Base-by-base conservation (phyloP, 1,140 invertebrate species). In the Sycobia sp. region DNA sequence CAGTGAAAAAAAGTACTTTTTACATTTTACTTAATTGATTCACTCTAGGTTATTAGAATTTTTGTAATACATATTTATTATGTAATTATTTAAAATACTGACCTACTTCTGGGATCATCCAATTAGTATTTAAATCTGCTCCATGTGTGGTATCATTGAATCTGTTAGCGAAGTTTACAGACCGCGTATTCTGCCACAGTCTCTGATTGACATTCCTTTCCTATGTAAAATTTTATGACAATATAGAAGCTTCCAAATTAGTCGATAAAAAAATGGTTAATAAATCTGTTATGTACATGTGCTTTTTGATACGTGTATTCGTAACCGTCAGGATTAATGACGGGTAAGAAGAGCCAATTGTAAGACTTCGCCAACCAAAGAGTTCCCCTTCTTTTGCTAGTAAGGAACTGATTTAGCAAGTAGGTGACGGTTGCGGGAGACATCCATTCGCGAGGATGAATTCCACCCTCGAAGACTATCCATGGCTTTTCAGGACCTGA, bases 371-470 rank as follows among this genome's bases (percentile, higher is more conserved):
- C 83, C 66, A 88, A 69, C 46, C 71, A 51, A 66, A 82, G 71
- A 4, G 85, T 65, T 56, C 82, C 72, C 50, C 80, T 8, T 65
- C 86, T 66, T 22, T 75, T 29, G 67, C 84, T 84, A 54, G 82
- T 82, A 1, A 91, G 71, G 4, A 91, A 71, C 66, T 90, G 77
- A 60, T 90, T 83, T 1, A 87, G 70, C 2, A 92, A 79, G 66
- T 87, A 93, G 1, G 89, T 86, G 0, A 86, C 80, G 0, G 87
- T 86, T 0, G 90, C 89, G 1, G 90, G 87, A 14, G 87, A 82
- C 8, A 93, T 87, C 91, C 91, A 93, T 79, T 93, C 91, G 41
- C 91, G 82, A 0, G 90, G 90, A 72, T 93, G 90, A 18, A 90
- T 89, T 58, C 87, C 83, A 63, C 83, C 86, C 75, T 89, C 87